Conservation (phyloP, 2,888 invertebrate species). For the Clunio marinus region DNA sequence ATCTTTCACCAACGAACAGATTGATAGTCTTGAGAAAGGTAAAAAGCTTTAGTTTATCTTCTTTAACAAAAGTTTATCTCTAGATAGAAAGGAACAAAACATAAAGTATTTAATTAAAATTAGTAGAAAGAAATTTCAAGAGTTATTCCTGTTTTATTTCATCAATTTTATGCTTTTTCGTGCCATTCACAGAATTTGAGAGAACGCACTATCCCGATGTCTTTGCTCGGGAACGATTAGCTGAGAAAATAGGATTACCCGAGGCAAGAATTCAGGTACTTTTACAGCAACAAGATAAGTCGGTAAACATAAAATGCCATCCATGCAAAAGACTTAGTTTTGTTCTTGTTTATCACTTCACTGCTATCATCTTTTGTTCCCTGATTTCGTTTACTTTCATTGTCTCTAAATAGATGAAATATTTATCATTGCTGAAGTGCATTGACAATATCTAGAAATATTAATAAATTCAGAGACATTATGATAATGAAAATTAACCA, state of each 20-base stretch:
- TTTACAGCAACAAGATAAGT: conserved; percentile 30
- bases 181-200: conserved; percentile 74
- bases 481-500: conserved; percentile 34
- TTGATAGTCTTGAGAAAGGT: conserved; percentile 99
- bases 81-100: neutral
- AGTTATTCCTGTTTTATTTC: conserved; percentile 44
- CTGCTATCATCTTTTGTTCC: no score
- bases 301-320: conserved; percentile 35
- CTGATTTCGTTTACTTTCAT: no score
- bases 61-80: neutral
- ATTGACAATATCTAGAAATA: conserved; percentile 5
- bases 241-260: conserved; percentile 95
- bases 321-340: conserved; percentile 6
- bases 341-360: neutral
- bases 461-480: conserved; percentile 11
- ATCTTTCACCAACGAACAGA: conserved; percentile 97
- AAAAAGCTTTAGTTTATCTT: conserved; percentile 43
- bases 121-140: conserved; percentile 30
- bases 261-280: conserved; percentile 97
- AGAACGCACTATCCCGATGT: conserved; percentile 97
- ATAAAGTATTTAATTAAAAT: conserved; percentile 28
- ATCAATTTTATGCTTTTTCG: neutral
- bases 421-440: neutral
- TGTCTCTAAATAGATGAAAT: no score
- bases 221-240: conserved; percentile 91